phyloP scores from a whole-genome alignment of 30 jellyfish, hydroid and myxozoan genomes.

The Mastigias papua region DNA sequence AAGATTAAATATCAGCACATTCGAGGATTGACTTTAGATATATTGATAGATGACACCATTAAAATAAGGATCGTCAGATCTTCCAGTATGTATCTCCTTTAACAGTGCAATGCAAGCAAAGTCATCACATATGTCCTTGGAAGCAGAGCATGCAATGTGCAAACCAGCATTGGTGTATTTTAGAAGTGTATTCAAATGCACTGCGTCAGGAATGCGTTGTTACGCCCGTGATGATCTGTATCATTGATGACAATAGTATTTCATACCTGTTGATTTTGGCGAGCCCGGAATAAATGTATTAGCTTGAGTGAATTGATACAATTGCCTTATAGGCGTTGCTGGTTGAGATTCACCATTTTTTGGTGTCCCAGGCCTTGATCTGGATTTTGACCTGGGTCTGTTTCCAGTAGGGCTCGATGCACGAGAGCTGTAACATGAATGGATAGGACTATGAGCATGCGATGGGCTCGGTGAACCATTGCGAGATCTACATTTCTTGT shows the following conservation, averaged over 20 bases:
- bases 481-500: constrained; percentile 64
- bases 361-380: constrained; percentile 87
- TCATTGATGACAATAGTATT: not conserved
- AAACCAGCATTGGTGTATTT: too few relatives aligned
- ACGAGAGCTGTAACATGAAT: constrained; percentile 67
- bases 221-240: not conserved
- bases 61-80: too few relatives aligned
- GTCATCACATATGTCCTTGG: too few relatives aligned
- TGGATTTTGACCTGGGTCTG: constrained; percentile 76
- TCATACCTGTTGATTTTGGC: constrained; percentile 70
- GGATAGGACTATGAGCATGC: constrained; percentile 76
- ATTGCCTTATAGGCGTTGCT: constrained; percentile 73
- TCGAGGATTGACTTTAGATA: too few relatives aligned
- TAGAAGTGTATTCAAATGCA: too few relatives aligned
- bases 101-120: too few relatives aligned
- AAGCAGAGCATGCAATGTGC: too few relatives aligned
- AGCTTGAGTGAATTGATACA: constrained; percentile 77
- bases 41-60: too few relatives aligned
- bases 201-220: too few relatives aligned
- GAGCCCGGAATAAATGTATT: constrained; percentile 76
- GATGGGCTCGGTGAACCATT: constrained; percentile 76
- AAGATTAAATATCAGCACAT: too few relatives aligned
- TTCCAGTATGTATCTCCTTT: too few relatives aligned
- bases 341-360: constrained; percentile 75
- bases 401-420: constrained; percentile 70